Conservation (phyloP, 2,888 invertebrate species). For the Pediacus dermestoides region DNA sequence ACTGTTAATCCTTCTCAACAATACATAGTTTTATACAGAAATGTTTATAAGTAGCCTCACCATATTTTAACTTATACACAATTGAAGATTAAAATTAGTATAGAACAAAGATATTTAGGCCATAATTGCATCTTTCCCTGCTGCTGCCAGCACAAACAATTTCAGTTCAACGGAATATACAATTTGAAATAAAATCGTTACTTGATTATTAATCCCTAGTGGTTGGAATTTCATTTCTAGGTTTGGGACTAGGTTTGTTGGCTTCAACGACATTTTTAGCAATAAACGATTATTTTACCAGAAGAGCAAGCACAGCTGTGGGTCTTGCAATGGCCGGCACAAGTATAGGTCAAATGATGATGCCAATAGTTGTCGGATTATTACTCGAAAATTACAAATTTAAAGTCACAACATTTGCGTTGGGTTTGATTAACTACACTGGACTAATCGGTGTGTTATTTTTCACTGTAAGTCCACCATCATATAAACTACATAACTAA, state of each 20-base stretch:
- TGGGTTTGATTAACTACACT: slow-evolving; percentile 61
- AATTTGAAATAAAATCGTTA: no score
- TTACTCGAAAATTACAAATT: slow-evolving; percentile 64
- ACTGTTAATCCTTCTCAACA: slow-evolving; percentile 23
- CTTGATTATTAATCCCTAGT: no score
- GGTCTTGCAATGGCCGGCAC: slow-evolving; percentile 73
- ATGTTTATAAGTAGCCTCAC: slow-evolving; percentile 18
- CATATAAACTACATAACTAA: no score
- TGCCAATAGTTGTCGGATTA: slow-evolving; percentile 67
- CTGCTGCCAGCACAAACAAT: no score
- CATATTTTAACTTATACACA: slow-evolving; percentile 14
- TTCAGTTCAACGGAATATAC: no score
- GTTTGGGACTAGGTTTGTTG: slow-evolving; percentile 67
- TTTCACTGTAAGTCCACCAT: slow-evolving; percentile 55
- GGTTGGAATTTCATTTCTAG: no score
- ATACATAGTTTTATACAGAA: slow-evolving; percentile 17
- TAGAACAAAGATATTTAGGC: no score
- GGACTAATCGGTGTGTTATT: slow-evolving; percentile 53
- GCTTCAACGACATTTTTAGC: slow-evolving; percentile 69
- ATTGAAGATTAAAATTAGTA: slow-evolving; percentile 18
- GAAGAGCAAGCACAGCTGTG: slow-evolving; percentile 67
- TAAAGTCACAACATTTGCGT: slow-evolving; percentile 60
- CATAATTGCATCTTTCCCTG: slow-evolving; percentile 12
- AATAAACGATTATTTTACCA: slow-evolving; percentile 67
- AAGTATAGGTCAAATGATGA: slow-evolving; percentile 69